Conservation (phyloP, 2,113 vertebrate genomes). For the Chloropsis hardwickii region DNA sequence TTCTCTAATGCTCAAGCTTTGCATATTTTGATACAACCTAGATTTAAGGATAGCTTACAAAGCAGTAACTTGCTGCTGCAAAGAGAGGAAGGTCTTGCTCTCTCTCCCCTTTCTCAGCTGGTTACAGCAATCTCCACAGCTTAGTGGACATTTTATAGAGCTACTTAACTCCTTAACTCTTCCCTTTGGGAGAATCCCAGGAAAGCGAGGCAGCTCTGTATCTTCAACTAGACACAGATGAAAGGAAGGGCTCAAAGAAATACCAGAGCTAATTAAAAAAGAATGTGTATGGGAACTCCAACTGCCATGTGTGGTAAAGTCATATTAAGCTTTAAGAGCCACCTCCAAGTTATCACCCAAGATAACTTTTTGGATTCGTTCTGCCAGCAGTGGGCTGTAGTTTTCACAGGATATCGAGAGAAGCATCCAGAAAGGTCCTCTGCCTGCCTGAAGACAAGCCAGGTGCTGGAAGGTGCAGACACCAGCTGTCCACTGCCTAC, state of each 20-base stretch:
- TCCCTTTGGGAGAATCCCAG: background rate
- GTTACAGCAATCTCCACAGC: background rate
- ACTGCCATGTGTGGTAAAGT: rapidly evolving
- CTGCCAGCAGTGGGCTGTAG: background rate
- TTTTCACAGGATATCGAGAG: background rate
- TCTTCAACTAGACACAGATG: rapidly evolving
- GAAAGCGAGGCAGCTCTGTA: background rate
- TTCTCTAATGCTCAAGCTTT: background rate
- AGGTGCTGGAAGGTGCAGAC: background rate
- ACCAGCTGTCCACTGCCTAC: background rate
- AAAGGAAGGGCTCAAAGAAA: background rate
- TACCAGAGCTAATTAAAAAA: background rate
- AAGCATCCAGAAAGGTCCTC: background rate
- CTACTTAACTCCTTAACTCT: background rate
- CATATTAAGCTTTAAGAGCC: background rate
- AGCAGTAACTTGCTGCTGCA: background rate
- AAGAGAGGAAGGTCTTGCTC: background rate
- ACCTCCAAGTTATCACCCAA: background rate
- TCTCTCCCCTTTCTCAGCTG: background rate
- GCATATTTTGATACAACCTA: background rate
- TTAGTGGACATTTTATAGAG: background rate
- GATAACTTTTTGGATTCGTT: background rate
- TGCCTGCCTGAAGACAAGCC: background rate
- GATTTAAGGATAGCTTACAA: background rate
- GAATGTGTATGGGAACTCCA: background rate